A percentile compares a stretch with the other conserved stretches of the same genome.
These are phyloP conservation scores for Luidia sarsii DNA, from an alignment of 53 echinoderm and acorn worm genomes.

Conservation along the genomic window DNA sequence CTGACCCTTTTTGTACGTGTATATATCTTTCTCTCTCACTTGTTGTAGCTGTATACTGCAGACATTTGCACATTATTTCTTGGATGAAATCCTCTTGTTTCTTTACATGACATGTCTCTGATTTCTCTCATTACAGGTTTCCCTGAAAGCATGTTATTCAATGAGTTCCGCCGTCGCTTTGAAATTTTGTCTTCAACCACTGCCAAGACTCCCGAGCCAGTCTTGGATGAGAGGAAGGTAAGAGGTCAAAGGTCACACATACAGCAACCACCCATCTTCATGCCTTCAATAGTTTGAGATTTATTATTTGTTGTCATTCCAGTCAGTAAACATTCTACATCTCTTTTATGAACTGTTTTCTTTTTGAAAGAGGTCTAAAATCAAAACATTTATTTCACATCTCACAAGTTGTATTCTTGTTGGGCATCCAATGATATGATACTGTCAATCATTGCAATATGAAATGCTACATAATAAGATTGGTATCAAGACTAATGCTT, in stretches of 20 bases:
- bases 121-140: slow-evolving; percentile 64
- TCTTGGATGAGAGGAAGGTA: slow-evolving; percentile 94
- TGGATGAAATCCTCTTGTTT: no score
- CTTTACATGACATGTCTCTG: not conserved
- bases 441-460: no score
- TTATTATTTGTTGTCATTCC: no score
- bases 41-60: no score
- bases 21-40: no score
- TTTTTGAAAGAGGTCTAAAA: not conserved
- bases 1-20: no score
- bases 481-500: not conserved
- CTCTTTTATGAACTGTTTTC: no score
- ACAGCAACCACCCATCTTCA: no score
- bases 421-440: not conserved
- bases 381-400: not conserved
- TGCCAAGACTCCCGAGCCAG: slow-evolving; percentile 63
- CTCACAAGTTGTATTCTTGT: not conserved
- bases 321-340: no score
- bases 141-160: slow-evolving; percentile 92
- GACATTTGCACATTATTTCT: no score
- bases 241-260: no score
- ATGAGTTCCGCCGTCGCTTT: slow-evolving; percentile 89
- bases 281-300: no score
- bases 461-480: not conserved
- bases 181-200: slow-evolving; percentile 78